These are phyloP conservation scores for Epizoanthus rinbou DNA, from an alignment of 92 coral and sea anemone genomes.

Conservation along the genomic window DNA sequence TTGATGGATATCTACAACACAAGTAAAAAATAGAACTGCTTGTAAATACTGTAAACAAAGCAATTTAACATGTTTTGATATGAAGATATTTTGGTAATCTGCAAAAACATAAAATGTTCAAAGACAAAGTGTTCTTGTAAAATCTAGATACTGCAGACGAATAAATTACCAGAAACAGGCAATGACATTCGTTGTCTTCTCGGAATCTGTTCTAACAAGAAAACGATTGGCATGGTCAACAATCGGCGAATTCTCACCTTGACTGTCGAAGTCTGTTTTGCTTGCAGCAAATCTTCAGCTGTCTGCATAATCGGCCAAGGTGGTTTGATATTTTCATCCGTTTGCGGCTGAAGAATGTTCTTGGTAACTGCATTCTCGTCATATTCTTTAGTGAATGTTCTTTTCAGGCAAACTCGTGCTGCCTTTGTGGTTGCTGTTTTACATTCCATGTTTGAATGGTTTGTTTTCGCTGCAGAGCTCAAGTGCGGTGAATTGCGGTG, in stretches of 20 bases:
- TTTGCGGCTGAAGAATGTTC: slow-evolving; percentile 16
- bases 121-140: no score
- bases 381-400: background rate
- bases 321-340: background rate
- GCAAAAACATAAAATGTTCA: no score
- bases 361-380: background rate
- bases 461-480: slow-evolving; percentile 1
- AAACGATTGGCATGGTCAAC: no score
- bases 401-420: background rate
- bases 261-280: background rate
- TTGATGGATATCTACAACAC: no score
- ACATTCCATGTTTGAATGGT: background rate
- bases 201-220: no score
- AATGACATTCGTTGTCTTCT: no score
- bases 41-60: no score
- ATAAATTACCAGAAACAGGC: no score
- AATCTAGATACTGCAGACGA: no score
- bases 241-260: background rate
- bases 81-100: no score
- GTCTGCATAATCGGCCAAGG: background rate
- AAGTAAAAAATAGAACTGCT: no score
- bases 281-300: slow-evolving; percentile 3
- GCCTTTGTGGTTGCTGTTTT: background rate
- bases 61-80: no score
- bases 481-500: slow-evolving; percentile 10